phyloP scores from a whole-genome alignment of 2,888 invertebrate species.

The Hecatera dysodea region DNA sequence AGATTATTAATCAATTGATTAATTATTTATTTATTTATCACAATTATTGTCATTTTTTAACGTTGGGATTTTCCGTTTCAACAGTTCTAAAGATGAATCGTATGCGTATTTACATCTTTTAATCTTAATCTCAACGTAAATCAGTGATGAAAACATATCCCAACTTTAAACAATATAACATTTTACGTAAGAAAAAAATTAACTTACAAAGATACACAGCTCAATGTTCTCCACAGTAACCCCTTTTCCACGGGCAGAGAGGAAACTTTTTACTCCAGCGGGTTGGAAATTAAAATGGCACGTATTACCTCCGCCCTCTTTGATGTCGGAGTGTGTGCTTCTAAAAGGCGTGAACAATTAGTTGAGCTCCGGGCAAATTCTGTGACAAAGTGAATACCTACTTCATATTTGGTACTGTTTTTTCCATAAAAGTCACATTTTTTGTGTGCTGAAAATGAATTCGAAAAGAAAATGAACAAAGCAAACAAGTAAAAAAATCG shows the following conservation, averaged over 20 bases:
- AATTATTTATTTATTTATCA: neutral
- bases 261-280: constrained; percentile 9
- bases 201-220: neutral
- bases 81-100: too few species aligned
- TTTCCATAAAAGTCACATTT: neutral
- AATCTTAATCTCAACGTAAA: too few species aligned
- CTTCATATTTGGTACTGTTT: constrained; percentile 1
- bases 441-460: constrained; percentile 3
- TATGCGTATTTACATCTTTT: too few species aligned
- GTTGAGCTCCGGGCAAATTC: neutral
- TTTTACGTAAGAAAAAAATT: neutral
- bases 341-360: constrained; percentile 48
- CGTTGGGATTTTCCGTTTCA: too few species aligned
- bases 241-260: neutral
- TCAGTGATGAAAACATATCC: too few species aligned
- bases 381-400: neutral
- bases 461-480: neutral
- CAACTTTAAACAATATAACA: neutral
- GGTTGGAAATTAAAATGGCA: constrained; percentile 37
- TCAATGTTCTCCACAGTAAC: constrained; percentile 23
- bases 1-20: too few species aligned
- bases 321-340: constrained; percentile 11
- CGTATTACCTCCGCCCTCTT: constrained; percentile 31
- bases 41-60: neutral
- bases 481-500: too few species aligned